A percentile compares a stretch with the other conserved stretches of the same genome.
Conservation (phyloP, 2,888 invertebrate genomes). For the Esperia sulphurella region DNA sequence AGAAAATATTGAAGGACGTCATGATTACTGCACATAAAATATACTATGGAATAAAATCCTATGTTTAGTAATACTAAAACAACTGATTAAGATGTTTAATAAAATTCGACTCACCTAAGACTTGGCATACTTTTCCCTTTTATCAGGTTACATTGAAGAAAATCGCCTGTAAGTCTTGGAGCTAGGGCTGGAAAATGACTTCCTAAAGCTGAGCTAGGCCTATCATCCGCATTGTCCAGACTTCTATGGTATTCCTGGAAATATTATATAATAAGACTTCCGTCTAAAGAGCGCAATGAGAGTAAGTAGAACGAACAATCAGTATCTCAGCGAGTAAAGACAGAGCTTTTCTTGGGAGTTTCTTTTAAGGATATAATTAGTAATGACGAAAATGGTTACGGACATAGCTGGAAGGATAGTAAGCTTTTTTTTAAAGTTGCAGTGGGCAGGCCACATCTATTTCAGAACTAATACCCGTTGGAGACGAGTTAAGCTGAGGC, state of each 20-base stretch:
- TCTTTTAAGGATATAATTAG: no score
- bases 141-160: constrained; percentile 83
- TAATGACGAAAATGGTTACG: no score
- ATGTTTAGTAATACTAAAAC: not conserved
- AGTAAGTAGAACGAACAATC: not conserved
- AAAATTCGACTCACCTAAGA: constrained; percentile 84
- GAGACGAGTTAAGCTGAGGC: no score
- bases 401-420: no score
- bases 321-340: no score
- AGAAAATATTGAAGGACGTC: no score
- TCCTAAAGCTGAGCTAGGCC: constrained; percentile 85
- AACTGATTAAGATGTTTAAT: constrained; percentile 10
- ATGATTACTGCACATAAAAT: no score
- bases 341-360: no score
- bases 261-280: not conserved
- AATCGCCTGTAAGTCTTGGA: constrained; percentile 71
- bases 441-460: no score
- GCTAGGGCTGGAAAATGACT: constrained; percentile 81
- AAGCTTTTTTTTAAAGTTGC: no score
- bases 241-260: constrained; percentile 89
- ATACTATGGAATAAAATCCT: not conserved
- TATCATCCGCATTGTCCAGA: constrained; percentile 88
- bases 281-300: not conserved
- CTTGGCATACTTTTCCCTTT: constrained; percentile 99
- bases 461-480: no score